phyloP scores from a whole-genome alignment of 2,113 vertebrate species.

The Condylura cristata region DNA sequence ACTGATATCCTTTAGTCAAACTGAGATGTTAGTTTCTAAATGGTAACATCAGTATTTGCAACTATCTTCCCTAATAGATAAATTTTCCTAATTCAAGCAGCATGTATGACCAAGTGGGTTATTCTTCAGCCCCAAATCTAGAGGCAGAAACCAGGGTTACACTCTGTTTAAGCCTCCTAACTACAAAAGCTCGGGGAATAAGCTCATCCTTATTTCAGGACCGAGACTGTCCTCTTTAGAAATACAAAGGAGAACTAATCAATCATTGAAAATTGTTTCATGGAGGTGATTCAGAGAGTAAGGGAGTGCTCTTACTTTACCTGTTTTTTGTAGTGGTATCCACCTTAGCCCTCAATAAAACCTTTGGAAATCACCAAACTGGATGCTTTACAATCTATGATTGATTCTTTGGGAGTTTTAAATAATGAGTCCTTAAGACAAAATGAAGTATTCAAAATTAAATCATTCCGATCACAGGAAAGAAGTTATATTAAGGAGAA shows the following conservation, averaged over 20 bases:
- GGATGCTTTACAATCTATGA: not conserved
- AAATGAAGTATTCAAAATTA: not conserved
- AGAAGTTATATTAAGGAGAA: not conserved
- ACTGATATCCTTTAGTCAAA: not conserved
- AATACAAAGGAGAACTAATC: not conserved
- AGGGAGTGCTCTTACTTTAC: not conserved
- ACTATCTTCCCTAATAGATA: not conserved
- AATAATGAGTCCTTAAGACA: not conserved
- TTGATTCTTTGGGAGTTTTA: not conserved
- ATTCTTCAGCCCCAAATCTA: not conserved
- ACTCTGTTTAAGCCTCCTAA: not conserved
- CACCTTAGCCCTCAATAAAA: not conserved
- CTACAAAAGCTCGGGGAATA: not conserved
- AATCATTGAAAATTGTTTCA: not conserved
- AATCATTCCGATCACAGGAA: not conserved
- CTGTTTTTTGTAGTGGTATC: not conserved
- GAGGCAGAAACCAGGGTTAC: not conserved
- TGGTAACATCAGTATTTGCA: not conserved
- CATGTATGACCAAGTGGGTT: not conserved
- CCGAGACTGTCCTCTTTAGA: not conserved
- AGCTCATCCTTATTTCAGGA: not conserved
- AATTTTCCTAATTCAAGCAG: not conserved
- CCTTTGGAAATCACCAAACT: not conserved
- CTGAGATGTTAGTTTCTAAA: not conserved
- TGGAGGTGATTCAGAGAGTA: not conserved